These are phyloP conservation scores for Gila orcuttii DNA, from an alignment of 2,113 vertebrate species.

Conservation along the genomic window DNA sequence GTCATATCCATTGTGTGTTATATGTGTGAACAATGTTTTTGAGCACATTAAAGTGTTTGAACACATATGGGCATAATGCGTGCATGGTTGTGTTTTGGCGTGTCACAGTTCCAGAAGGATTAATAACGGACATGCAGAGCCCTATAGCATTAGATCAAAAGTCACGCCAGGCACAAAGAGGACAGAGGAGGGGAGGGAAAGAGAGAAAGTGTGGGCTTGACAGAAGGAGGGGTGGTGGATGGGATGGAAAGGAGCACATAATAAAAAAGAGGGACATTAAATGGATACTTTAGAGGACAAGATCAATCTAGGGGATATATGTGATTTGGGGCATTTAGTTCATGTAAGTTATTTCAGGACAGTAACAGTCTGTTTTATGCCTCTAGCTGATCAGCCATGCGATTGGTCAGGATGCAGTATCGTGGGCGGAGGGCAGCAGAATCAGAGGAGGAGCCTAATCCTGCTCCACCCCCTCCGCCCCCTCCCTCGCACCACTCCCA, in stretches of 20 bases:
- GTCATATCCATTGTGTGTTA: conserved; percentile 30
- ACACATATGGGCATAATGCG: not conserved
- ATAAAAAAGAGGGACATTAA: conserved; percentile 3
- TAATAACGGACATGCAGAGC: not conserved
- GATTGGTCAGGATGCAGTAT: conserved; percentile 56
- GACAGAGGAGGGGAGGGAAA: not conserved
- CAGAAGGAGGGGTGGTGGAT: not conserved
- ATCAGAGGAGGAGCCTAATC: conserved; percentile 59
- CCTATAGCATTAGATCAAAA: not conserved
- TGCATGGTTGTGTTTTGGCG: conserved; percentile 30
- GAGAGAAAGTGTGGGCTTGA: not conserved
- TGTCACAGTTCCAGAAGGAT: conserved; percentile 11
- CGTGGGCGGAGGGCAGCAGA: conserved; percentile 68
- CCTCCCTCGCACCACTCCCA: conserved; percentile 70
- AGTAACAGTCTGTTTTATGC: conserved; percentile 1
- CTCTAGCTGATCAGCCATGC: conserved; percentile 64
- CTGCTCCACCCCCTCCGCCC: conserved; percentile 44
- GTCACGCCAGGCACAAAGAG: not conserved
- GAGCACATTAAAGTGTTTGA: conserved; percentile 11
- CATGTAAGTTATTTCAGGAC: not conserved
- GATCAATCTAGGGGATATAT: not conserved
- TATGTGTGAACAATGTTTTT: conserved; percentile 7
- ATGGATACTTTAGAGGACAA: not conserved
- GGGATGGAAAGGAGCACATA: not conserved
- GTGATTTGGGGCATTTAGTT: not conserved